Conservation (phyloP, 2,797 vertebrate genomes). For the Pseudomugil gertrudae region DNA sequence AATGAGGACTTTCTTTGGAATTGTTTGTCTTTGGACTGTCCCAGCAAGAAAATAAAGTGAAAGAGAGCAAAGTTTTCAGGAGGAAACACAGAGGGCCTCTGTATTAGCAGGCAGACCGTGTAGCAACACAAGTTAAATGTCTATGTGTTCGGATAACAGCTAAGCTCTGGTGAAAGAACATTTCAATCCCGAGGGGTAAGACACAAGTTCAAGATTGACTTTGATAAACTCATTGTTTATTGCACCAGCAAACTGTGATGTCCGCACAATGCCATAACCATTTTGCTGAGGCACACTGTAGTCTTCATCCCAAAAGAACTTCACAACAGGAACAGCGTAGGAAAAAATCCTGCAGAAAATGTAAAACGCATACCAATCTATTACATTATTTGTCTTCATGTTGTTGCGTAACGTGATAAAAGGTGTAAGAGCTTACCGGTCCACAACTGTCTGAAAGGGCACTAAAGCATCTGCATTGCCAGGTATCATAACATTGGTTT, state of each 20-base stretch:
- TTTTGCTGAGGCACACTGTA: not conserved
- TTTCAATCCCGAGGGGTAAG: not conserved
- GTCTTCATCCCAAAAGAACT: not conserved
- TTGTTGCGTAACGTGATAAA: not conserved
- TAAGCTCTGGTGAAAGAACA: not conserved
- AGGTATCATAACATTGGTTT: not conserved
- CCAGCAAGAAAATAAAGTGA: slow-evolving; percentile 24
- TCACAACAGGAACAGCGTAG: not conserved
- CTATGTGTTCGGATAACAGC: not conserved
- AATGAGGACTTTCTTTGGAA: slow-evolving; percentile 41
- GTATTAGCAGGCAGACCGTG: slow-evolving; percentile 1
- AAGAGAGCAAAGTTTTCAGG: slow-evolving; percentile 19
- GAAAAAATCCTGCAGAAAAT: not conserved
- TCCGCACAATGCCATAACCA: not conserved
- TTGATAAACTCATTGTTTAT: not conserved
- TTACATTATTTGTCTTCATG: not conserved
- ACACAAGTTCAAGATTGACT: not conserved
- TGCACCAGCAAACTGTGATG: not conserved
- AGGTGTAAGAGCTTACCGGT: not conserved
- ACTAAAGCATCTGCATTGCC: not conserved
- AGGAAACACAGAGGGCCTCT: slow-evolving; percentile 13
- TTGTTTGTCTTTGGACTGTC: slow-evolving; percentile 49
- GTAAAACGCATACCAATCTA: not conserved
- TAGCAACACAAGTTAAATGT: slow-evolving; percentile 6
- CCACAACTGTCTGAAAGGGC: not conserved